A percentile compares a stretch with the other conserved stretches of the same genome.
phyloP scores from a whole-genome alignment of 2,888 invertebrate genomes.

The Cosmorhoe ocellata region DNA sequence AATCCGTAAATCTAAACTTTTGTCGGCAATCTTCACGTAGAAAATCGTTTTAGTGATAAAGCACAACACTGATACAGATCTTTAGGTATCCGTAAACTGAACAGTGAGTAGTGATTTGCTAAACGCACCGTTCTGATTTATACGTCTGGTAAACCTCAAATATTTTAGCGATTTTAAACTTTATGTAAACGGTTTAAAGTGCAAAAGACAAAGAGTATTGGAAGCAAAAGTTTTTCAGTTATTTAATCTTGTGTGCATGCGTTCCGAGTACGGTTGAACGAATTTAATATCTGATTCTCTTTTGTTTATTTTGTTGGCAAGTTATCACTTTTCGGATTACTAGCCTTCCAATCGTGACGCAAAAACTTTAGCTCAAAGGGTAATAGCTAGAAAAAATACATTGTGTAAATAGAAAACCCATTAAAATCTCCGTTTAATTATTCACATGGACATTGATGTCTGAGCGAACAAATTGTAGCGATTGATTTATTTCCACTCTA shows the following conservation, averaged over 20 bases:
- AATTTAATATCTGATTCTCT: conserved; percentile 30
- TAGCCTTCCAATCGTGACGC: conserved; percentile 8
- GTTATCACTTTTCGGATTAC: conserved; percentile 21
- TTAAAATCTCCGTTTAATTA: conserved; percentile 1
- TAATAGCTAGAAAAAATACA: no score
- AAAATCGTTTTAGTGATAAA: conserved; percentile 66
- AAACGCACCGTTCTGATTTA: conserved; percentile 68
- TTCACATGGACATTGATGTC: conserved; percentile 29
- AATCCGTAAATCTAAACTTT: conserved; percentile 73
- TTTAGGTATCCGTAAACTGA: conserved; percentile 45
- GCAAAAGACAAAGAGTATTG: conserved; percentile 1
- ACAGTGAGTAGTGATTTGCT: conserved; percentile 58
- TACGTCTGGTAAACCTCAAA: conserved; percentile 52
- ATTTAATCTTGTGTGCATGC: conserved; percentile 28
- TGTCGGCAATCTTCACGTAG: conserved; percentile 62
- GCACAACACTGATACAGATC: conserved; percentile 60
- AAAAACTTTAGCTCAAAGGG: neutral
- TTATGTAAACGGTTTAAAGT: conserved; percentile 13
- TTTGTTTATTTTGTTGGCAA: conserved; percentile 30
- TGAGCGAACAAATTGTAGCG: conserved; percentile 29
- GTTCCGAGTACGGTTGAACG: conserved; percentile 30
- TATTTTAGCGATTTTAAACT: conserved; percentile 11
- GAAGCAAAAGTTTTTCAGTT: conserved; percentile 21
- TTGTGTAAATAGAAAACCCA: neutral
- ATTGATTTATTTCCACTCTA: conserved; percentile 30